These are phyloP conservation scores for Ranitomeya variabilis DNA, from an alignment of 2,113 vertebrate genomes.

Conservation along the genomic window DNA sequence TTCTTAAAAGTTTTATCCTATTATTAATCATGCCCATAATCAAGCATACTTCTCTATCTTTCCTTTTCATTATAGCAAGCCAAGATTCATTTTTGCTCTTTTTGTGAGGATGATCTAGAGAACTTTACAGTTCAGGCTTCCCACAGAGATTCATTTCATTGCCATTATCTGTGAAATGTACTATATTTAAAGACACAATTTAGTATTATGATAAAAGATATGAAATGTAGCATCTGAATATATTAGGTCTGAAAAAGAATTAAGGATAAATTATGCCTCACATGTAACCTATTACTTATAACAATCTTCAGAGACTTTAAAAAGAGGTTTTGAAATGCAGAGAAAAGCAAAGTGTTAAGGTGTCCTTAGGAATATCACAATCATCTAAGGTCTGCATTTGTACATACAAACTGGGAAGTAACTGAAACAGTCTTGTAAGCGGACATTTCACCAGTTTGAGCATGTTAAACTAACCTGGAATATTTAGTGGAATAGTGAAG, in stretches of 20 bases:
- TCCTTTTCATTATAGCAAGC: not conserved
- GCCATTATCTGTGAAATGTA: not conserved
- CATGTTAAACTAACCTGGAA: too few species aligned
- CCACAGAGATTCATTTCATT: slow-evolving; percentile 2
- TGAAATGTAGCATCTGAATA: not conserved
- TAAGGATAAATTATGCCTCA: not conserved
- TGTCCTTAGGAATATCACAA: too few species aligned
- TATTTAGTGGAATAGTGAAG: too few species aligned
- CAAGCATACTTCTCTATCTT: not conserved
- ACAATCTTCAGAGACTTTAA: not conserved
- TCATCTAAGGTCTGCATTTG: too few species aligned
- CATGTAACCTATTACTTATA: not conserved
- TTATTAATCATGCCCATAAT: not conserved
- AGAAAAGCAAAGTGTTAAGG: too few species aligned
- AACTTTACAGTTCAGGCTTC: not conserved
- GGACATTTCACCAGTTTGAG: too few species aligned
- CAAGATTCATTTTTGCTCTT: slow-evolving; percentile 30
- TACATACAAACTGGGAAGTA: too few species aligned
- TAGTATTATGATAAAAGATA: not conserved
- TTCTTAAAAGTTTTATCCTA: not conserved
- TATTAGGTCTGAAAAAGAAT: not conserved
- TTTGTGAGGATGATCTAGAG: slow-evolving; percentile 35
- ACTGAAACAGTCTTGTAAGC: too few species aligned
- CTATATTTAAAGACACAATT: slow-evolving; percentile 8
- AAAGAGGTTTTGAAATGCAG: not conserved